Evolutionary conservation across 2,888 invertebrate genomes (phyloP), one percentile per base, ranked within the genome.

Genomic region (Fragum sueziense): DNA sequence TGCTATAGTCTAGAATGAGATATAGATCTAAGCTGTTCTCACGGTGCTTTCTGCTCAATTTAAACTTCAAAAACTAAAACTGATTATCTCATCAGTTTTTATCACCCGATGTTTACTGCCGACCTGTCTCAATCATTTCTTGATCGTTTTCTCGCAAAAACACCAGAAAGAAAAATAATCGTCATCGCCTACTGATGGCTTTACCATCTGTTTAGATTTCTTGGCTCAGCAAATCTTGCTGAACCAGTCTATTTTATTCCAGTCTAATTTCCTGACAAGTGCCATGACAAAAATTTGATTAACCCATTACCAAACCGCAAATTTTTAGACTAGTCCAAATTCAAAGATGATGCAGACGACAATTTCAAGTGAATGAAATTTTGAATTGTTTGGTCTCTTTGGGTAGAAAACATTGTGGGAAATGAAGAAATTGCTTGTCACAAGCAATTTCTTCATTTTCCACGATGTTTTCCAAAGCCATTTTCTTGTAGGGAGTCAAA

Each of bases 41-140:
- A 65, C 65, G 65, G 65, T 37, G 33, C 65, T 65, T 34, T 41
- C 41, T 65, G 65, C 65, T 34, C 65, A 17, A 41, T 41, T 65
- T 41, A n/a, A 65, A 65, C 65, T 65, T 65, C 65, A 65, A 65
- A 47, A 65, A 65, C 65, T 65, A 17, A 47, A 41, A 41, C 65
- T 65, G 65, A 65, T 65, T 65, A 65, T 65, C 65, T 65, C 65
- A 65, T 65, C 65, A 65, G 33, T 65, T 65, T 65, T 65, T 25
- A 65, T 65, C 27, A 25, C 65, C 34, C 34, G 22, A 41, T 25
- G 65, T 65, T 65, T 65, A 65, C 33, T 65, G 25, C 65, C 65
- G 41, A 65, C 65, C 41, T 65, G 65, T 65, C 65, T n/a, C 41
- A 9, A 65, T 65, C 65, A 41, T 41, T 34, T 65, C n/a, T n/a